Evolutionary conservation across 2,888 invertebrate species (phyloP), one percentile per base, ranked within the genome.

Genomic region (Sussaba pulchella): DNA sequence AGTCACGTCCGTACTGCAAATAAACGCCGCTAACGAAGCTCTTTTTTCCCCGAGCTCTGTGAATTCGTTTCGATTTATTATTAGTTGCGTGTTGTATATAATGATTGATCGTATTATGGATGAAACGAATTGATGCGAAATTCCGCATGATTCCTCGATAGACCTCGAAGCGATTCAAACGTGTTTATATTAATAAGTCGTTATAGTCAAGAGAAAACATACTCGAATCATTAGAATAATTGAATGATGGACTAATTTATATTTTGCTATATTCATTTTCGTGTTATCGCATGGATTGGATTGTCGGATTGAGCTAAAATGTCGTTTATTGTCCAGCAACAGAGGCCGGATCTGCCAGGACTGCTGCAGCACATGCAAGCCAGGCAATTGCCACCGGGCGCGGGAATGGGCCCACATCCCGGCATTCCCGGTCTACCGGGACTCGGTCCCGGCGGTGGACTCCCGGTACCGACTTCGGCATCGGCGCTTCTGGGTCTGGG

Each of bases 351-450:
- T 92, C 93, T 97, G 87, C 97, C 97, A 39, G 94, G 97, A 92
- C 92, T 96, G 83, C 94, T 98, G 92, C 98, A 98, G 93, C 98
- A 98, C 93, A 97, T 98, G 97, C 98, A 98, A 92, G 97, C 97
- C 41, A 97, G 97, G 88, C 96, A 97, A 85, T 93, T 94, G 87
- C 92, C 94, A 85, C 96, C 95, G 79, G 95, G 95, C 57, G 96
- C 96, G 67, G 95, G 95, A 59, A 95, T 96, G 93, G 95, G 95
- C 92, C 95, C 95, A 50, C 95, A 95, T 92, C 95, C 95, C 2
- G 94, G 94, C 21, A 93, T 95, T 8, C 93, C 95, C 36, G 93
- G 94, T 0, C 92, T 93, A 59, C 94, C 94, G 14, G 94, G 94
- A 54, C 87, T 92, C 1, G 92, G 92, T 3, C 92, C 93, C 19